Base-by-base conservation (phyloP, 2,888 invertebrate species). In the Cyrtodaria siliqua region DNA sequence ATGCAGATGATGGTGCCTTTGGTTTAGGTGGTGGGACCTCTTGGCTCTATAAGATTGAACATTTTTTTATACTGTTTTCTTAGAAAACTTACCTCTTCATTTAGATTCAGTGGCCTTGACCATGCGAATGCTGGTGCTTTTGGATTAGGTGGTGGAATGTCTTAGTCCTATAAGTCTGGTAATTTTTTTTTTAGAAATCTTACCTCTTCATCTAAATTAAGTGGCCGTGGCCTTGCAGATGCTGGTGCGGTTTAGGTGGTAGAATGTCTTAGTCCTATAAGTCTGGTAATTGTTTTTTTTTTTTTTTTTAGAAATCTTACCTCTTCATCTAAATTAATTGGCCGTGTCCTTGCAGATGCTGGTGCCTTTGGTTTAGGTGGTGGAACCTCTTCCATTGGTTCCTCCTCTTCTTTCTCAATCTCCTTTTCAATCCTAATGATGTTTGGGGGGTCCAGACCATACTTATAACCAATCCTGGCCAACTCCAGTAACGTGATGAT, bases 401-500 rank as follows among this genome's bases (percentile, higher is more conserved):
- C 16, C 38, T 76, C 71, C 92, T 96, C 96, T 91, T 96, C 96
- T 82, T 95, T 94, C n/a, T 96, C 97, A 71, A 97, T 97, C 94
- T 97, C 97, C 89, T 96, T 95, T 93, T 97, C 97, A 86, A 97
- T 94, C 91, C 96, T 96, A 70, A 97, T 96, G 72, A 97, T 94
- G 27, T 95, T 95, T 0, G 97, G 97, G 0, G 97, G 97, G 92
- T 97, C 97, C 83, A 97, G 94, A 50, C 95, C 95, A 93, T 95
- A 96, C 90, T 95, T 95, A 53, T 87, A 85, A 2, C 97, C 97
- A 68, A 97, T 94, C 70, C 97, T 95, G 0, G 97, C 96, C 82
- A 97, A 96, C 92, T 97, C 97, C 93, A 97, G 94, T 50, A 97
- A 94, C 91, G 97, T 97, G 52, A 97, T 94, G 79, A 97, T 95